A percentile compares a stretch with the other conserved stretches of the same genome.
These are phyloP conservation scores for Muscina levida DNA, from an alignment of 2,888 invertebrate genomes.

Conservation along the genomic window DNA sequence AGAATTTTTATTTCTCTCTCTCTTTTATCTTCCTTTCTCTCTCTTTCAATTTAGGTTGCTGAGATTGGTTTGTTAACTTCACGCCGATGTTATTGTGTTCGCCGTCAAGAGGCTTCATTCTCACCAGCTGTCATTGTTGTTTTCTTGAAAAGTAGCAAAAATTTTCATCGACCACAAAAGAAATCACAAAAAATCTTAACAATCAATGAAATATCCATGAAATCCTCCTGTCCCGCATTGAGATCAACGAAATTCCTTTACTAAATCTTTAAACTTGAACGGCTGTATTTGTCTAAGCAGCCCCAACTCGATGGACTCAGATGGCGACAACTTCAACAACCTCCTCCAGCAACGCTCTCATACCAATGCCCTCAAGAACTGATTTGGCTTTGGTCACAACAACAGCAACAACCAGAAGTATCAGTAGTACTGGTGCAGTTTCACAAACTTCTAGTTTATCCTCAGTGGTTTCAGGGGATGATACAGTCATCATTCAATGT, in stretches of 20 bases:
- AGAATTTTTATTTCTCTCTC: too few species aligned
- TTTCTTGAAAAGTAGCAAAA: constrained; percentile 30
- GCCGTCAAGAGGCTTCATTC: not conserved
- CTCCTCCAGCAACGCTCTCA: too few species aligned
- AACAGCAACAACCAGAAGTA: not conserved
- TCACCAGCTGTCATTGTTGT: constrained; percentile 56
- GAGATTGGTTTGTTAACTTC: too few species aligned
- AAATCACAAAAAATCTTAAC: constrained; percentile 56
- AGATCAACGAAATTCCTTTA: not conserved
- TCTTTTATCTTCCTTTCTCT: too few species aligned
- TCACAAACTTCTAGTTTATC: not conserved
- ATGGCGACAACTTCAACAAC: constrained; percentile 51
- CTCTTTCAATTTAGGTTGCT: too few species aligned
- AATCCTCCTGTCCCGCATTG: not conserved
- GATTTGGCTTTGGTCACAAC: constrained; percentile 27
- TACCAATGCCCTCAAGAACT: constrained; percentile 39
- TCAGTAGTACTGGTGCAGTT: too few species aligned
- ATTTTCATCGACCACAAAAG: not conserved
- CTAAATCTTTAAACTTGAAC: not conserved
- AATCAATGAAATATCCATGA: constrained; percentile 44
- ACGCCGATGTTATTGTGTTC: constrained; percentile 44
- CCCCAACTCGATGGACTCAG: constrained; percentile 34
- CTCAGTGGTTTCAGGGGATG: not conserved
- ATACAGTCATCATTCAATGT: constrained; percentile 83
- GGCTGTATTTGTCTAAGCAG: not conserved